These are phyloP conservation scores for Galerucella calmariensis DNA, from an alignment of 2,888 invertebrate species.

Conservation along the genomic window DNA sequence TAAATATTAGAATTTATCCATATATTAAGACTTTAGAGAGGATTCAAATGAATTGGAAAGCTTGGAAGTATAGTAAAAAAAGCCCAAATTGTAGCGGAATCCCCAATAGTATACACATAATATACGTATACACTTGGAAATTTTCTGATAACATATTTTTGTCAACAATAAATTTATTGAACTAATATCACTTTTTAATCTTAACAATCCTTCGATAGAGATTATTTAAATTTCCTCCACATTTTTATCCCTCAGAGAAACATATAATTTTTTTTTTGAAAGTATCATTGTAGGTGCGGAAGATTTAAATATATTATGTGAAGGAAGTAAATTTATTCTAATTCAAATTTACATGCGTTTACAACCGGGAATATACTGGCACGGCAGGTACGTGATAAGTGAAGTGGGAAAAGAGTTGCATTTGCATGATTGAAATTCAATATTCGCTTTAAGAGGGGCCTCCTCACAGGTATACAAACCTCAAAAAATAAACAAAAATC, in stretches of 20 bases:
- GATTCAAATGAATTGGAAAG: too few species aligned
- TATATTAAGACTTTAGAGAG: too few species aligned
- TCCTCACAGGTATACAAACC: too few species aligned
- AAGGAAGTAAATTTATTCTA: conserved; percentile 31
- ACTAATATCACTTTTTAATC: background rate
- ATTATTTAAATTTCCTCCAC: conserved; percentile 21
- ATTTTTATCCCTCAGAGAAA: conserved; percentile 18
- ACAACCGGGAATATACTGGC: conserved; percentile 15
- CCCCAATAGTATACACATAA: too few species aligned
- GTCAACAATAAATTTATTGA: background rate
- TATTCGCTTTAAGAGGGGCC: conserved; percentile 15
- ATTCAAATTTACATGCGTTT: conserved; percentile 32
- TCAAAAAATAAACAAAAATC: too few species aligned
- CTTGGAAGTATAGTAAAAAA: too few species aligned
- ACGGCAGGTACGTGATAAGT: conserved; percentile 23
- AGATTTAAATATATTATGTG: conserved; percentile 23
- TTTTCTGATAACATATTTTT: too few species aligned
- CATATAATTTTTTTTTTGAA: conserved; percentile 12
- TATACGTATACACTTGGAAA: too few species aligned
- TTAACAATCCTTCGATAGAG: conserved; percentile 9
- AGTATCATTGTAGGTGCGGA: conserved; percentile 8
- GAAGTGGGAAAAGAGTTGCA: conserved; percentile 31
- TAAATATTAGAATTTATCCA: too few species aligned
- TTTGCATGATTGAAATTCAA: conserved; percentile 30
- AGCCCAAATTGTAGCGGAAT: too few species aligned